phyloP scores from a whole-genome alignment of 2,113 vertebrate species.

The Gymnocephalus cernua region DNA sequence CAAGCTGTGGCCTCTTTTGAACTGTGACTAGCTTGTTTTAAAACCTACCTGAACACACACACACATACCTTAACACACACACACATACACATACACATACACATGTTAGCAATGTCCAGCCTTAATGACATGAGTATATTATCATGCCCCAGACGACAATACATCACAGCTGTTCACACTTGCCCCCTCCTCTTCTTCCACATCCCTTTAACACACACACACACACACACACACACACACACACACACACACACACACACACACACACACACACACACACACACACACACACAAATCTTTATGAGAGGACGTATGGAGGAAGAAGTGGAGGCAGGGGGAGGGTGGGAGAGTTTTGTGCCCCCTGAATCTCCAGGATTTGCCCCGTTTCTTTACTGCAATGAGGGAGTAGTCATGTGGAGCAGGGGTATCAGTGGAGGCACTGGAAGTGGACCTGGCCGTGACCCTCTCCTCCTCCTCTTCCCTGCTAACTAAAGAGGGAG shows the following conservation, averaged over 20 bases:
- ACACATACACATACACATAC: constrained; percentile 46
- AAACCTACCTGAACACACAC: constrained; percentile 49
- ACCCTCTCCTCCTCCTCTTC: constrained; percentile 53
- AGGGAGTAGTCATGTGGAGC: constrained; percentile 18
- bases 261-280: constrained; percentile 16
- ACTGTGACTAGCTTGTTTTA: constrained; percentile 65
- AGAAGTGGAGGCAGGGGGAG: constrained; percentile 34
- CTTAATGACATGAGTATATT: constrained; percentile 74
- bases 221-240: constrained; percentile 15
- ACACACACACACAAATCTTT: constrained; percentile 67
- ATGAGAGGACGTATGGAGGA: constrained; percentile 52
- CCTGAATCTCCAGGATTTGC: constrained; percentile 58
- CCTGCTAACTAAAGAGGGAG: constrained; percentile 37
- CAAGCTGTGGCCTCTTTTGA: constrained; percentile 69
- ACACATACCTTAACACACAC: constrained; percentile 18
- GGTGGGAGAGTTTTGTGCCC: constrained; percentile 48
- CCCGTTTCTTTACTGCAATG: constrained; percentile 8
- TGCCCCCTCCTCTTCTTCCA: constrained; percentile 45
- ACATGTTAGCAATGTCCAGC: constrained; percentile 71
- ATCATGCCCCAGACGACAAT: constrained; percentile 72
- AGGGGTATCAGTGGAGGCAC: constrained; percentile 52
- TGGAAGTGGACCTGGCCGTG: constrained; percentile 64
- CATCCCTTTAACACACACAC: constrained; percentile 47
- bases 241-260: constrained; percentile 40
- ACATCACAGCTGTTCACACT: constrained; percentile 82